phyloP scores from a whole-genome alignment of 2,888 invertebrate species.

The Troides helena region DNA sequence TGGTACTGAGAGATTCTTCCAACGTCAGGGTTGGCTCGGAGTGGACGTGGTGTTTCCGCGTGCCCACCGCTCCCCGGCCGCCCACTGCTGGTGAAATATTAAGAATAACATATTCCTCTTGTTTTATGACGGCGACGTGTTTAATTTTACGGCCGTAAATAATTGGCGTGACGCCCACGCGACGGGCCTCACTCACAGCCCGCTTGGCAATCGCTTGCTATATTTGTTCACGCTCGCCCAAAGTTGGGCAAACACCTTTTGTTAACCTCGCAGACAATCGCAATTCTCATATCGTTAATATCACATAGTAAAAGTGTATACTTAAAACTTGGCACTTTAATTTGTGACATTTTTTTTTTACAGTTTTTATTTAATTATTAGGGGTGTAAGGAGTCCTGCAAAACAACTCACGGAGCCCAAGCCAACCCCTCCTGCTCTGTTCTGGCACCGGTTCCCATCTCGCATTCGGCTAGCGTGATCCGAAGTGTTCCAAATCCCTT shows the following conservation, averaged over 20 bases:
- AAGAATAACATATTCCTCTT: conserved; percentile 47
- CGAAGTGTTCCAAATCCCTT: too few species aligned
- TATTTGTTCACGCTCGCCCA: conserved; percentile 10
- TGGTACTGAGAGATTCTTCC: conserved; percentile 26
- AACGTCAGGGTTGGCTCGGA: conserved; percentile 28
- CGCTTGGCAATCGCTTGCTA: conserved; percentile 18
- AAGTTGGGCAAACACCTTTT: conserved; percentile 11
- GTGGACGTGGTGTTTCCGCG: conserved; percentile 38
- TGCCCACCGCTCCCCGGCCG: conserved; percentile 39
- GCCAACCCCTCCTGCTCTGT: too few species aligned
- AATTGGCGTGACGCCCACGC: conserved; percentile 35
- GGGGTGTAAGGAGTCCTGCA: too few species aligned
- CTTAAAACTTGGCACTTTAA: too few species aligned
- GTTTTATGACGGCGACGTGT: conserved; percentile 50
- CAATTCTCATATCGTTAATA: conserved; percentile 22
- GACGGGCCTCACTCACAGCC: conserved; percentile 12
- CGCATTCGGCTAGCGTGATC: too few species aligned
- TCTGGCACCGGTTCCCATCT: too few species aligned
- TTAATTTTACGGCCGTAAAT: conserved; percentile 50
- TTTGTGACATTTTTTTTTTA: too few species aligned
- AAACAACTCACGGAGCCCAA: too few species aligned
- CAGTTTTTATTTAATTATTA: too few species aligned
- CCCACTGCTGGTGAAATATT: conserved; percentile 39
- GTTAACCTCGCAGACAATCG: conserved; percentile 14
- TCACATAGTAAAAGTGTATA: conserved; percentile 2